Evolutionary conservation across 2,888 invertebrate genomes (phyloP).

Genomic region (Spialia ferax): DNA sequence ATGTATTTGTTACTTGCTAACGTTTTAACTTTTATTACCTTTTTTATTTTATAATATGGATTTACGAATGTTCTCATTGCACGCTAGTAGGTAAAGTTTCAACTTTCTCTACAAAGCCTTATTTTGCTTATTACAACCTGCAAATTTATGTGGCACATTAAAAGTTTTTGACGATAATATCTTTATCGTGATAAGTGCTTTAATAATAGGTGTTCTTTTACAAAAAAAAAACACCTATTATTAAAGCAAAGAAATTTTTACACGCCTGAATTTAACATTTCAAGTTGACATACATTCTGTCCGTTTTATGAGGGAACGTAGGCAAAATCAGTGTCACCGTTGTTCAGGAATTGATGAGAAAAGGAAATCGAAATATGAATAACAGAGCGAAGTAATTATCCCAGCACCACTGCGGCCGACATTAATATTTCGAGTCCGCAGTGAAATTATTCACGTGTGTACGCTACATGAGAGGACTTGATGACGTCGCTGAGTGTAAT

Average conservation of each 20-base stretch:
- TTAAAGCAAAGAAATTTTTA: constrained; percentile 16
- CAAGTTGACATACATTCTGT: constrained; percentile 10
- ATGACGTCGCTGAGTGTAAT: constrained; percentile 13
- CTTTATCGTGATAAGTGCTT: constrained; percentile 17
- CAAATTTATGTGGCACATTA: constrained; percentile 26
- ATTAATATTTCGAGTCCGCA: constrained; percentile 31
- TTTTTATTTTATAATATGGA: neutral
- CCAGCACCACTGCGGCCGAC: constrained; percentile 30
- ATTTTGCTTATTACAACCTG: constrained; percentile 46
- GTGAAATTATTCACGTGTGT: constrained; percentile 26
- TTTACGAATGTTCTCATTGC: constrained; percentile 14
- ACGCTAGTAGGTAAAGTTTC: constrained; percentile 28
- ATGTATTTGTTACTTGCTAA: too few species aligned
- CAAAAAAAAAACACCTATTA: too few species aligned
- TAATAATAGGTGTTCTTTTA: too few species aligned
- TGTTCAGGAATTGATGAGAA: constrained; percentile 39
- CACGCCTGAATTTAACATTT: constrained; percentile 23
- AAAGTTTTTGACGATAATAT: constrained; percentile 30
- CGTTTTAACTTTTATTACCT: neutral
- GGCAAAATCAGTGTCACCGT: constrained; percentile 33
- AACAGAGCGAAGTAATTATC: constrained; percentile 40
- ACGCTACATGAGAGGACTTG: constrained; percentile 8
- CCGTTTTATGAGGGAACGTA: constrained; percentile 18
- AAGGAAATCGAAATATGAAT: constrained; percentile 41
- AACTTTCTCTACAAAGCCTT: constrained; percentile 13